Percentiles rank a stretch among this genome's conserved stretches.
Conservation (phyloP, 2,797 vertebrate species). For the Coluber constrictor region DNA sequence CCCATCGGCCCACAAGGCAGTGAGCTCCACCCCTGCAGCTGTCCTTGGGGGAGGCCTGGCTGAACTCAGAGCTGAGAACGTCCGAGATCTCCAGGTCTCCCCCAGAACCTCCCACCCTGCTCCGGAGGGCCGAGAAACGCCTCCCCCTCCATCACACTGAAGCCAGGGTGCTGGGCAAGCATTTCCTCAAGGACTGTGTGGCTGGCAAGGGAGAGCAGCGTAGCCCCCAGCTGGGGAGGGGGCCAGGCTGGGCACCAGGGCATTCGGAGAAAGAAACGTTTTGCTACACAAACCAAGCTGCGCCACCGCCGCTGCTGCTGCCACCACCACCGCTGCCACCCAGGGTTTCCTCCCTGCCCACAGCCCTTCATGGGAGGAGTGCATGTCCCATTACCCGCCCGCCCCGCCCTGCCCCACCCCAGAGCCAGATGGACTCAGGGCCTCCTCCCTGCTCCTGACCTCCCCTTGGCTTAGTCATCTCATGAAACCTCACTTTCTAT, state of each 20-base stretch:
- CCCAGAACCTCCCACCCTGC: neutral
- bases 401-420: neutral
- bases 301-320: neutral
- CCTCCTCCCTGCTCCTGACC: constrained; percentile 1
- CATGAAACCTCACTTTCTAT: constrained; percentile 72
- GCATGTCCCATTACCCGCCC: neutral
- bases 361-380: neutral
- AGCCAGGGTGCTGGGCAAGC: neutral
- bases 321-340: neutral
- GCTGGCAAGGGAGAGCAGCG: neutral
- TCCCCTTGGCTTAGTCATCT: constrained; percentile 59
- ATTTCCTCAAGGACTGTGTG: neutral
- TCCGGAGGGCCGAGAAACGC: neutral
- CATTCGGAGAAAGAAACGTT: neutral
- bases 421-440: constrained; percentile 10
- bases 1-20: neutral
- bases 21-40: neutral
- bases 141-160: neutral
- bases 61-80: neutral
- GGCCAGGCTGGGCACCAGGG: neutral
- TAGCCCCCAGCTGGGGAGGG: neutral
- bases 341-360: neutral
- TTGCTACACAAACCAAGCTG: constrained; percentile 3
- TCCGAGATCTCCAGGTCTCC: neutral
- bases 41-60: constrained; percentile 8